A percentile compares a stretch with the other conserved stretches of the same genome.
phyloP scores from a whole-genome alignment of 2,888 invertebrate genomes.

The Lomographa bimaculata region DNA sequence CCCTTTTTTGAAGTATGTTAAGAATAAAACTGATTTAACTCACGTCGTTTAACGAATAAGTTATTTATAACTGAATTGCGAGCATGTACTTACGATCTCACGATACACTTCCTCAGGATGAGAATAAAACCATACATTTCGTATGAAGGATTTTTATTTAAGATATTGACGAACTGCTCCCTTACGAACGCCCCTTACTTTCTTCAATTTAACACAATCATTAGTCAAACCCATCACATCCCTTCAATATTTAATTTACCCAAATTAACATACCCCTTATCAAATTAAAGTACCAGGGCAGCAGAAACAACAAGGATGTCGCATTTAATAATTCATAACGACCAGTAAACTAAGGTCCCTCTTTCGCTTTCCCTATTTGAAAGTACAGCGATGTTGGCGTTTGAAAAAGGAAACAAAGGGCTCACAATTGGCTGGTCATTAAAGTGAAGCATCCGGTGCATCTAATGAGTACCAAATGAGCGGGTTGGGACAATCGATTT shows the following conservation, averaged over 20 bases:
- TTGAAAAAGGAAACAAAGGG: conserved; percentile 52
- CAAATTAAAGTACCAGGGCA: conserved; percentile 45
- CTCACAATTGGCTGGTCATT: conserved; percentile 63
- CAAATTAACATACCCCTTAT: conserved; percentile 51
- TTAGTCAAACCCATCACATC: conserved; percentile 45
- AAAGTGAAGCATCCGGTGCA: conserved; percentile 74
- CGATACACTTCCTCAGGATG: too few relatives aligned
- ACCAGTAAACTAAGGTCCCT: conserved; percentile 43
- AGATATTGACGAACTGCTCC: too few relatives aligned
- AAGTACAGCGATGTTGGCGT: conserved; percentile 14
- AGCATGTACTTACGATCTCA: too few relatives aligned
- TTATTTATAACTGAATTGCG: too few relatives aligned
- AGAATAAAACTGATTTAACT: too few relatives aligned
- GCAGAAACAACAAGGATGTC: conserved; percentile 48
- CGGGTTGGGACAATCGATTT: conserved; percentile 77
- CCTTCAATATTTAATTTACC: conserved; percentile 45
- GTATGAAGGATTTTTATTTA: too few relatives aligned
- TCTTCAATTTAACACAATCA: conserved; percentile 21
- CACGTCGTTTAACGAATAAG: too few relatives aligned
- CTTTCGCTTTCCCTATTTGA: conserved; percentile 20
- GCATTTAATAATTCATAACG: conserved; percentile 54
- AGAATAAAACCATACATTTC: too few relatives aligned
- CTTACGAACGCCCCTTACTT: too few relatives aligned
- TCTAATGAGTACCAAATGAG: conserved; percentile 80
- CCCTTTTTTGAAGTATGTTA: too few relatives aligned